A percentile compares a stretch with the other conserved stretches of the same genome.
Evolutionary conservation across 1,140 invertebrate species (phyloP).

Genomic region (Agrypnia vestita): DNA sequence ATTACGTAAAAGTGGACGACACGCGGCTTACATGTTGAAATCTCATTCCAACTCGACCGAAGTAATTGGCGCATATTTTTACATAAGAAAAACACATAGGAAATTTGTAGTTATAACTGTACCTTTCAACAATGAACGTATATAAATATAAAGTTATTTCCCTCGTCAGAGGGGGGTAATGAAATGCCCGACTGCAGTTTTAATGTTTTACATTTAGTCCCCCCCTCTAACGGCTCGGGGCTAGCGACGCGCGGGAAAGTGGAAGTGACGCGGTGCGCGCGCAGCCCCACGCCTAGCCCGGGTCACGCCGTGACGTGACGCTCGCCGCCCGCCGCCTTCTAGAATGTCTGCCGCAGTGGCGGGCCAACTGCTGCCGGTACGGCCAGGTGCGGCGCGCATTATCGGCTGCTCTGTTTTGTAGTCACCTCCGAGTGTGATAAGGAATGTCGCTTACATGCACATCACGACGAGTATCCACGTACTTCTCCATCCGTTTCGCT

Average conservation of each 20-base stretch:
- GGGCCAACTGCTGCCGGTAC: not conserved
- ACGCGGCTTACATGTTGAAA: constrained; percentile 59
- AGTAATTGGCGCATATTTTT: constrained; percentile 61
- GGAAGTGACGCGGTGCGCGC: constrained; percentile 35
- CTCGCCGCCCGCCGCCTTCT: constrained; percentile 40
- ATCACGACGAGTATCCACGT: not conserved
- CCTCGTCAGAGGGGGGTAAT: constrained; percentile 57
- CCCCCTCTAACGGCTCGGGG: constrained; percentile 1
- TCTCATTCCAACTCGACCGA: constrained; percentile 61
- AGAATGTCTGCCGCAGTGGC: constrained; percentile 3
- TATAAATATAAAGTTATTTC: constrained; percentile 60
- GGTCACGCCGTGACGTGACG: constrained; percentile 26
- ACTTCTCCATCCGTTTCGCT: not conserved
- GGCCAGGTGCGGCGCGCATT: not conserved
- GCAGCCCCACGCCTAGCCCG: constrained; percentile 44
- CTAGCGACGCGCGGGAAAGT: constrained; percentile 5
- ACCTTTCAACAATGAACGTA: constrained; percentile 61
- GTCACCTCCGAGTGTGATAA: not conserved
- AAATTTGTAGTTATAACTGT: constrained; percentile 62
- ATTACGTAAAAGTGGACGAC: constrained; percentile 55
- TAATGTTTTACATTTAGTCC: constrained; percentile 36
- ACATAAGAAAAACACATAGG: constrained; percentile 60
- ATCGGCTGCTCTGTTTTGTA: not conserved
- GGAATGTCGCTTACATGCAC: not conserved
- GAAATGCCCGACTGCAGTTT: constrained; percentile 58